phyloP scores from a whole-genome alignment of 2,888 invertebrate genomes.

The Ethmia dodecea region DNA sequence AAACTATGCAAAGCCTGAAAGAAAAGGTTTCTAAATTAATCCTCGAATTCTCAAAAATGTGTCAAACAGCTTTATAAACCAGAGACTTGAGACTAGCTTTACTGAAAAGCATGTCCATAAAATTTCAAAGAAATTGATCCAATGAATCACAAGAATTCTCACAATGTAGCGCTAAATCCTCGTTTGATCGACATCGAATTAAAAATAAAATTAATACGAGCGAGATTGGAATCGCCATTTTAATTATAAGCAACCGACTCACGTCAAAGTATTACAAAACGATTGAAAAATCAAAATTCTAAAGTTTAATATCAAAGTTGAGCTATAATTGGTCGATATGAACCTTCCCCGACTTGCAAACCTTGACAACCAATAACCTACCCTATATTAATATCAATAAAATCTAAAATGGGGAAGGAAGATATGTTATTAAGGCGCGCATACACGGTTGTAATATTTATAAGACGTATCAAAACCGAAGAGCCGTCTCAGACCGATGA shows the following conservation, averaged over 20 bases:
- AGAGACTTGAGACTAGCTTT: too few species aligned
- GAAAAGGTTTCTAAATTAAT: too few species aligned
- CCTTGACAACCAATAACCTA: conserved; percentile 14
- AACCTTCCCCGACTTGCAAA: conserved; percentile 33
- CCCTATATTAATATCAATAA: conserved; percentile 7
- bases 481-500: conserved; percentile 72
- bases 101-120: too few species aligned
- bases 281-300: conserved; percentile 69
- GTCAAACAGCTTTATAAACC: too few species aligned
- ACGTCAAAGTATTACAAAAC: conserved; percentile 56
- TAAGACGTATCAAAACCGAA: conserved; percentile 73
- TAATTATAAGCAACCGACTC: conserved; percentile 64
- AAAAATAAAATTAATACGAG: conserved; percentile 38
- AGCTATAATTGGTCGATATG: conserved; percentile 70
- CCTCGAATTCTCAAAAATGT: too few species aligned
- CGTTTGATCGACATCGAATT: conserved; percentile 62
- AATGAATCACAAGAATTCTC: neutral
- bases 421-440: conserved; percentile 35
- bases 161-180: conserved; percentile 32
- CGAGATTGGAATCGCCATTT: conserved; percentile 62
- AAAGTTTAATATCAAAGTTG: conserved; percentile 69
- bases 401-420: conserved; percentile 22
- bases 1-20: too few species aligned
- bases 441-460: conserved; percentile 61
- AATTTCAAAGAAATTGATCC: too few species aligned